Base-by-base conservation (phyloP, 2,113 vertebrate genomes). In the Phainopepla nitens region DNA sequence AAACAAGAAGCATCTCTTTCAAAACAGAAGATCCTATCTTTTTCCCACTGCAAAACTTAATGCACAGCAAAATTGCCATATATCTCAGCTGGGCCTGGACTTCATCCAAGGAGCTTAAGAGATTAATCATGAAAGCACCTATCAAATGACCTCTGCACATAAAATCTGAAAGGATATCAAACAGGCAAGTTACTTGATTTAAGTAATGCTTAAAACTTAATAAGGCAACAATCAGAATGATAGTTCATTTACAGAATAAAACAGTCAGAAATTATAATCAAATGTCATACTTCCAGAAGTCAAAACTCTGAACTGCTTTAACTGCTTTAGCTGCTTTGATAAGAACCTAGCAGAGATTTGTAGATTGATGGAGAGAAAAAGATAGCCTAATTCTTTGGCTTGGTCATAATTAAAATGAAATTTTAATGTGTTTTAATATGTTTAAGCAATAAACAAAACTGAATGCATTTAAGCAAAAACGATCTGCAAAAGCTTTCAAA, bases 211-310 rank as follows among this genome's bases (percentile, higher is more conserved):
- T 87, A 82, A 94, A 95, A 90, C 58, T 88, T 96, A 93, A 58
- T 62, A 93, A 86, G 31, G 29, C 56, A 94, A 51, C 47, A 85
- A 85, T 71, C 82, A 78, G 73, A 95, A 80, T 41, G 53, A 77
- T 20, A 95, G 72, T 60, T 69, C 35, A 76, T 75, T 95, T 90
- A 78, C 27, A 62, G 72, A 96, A 95, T 82, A 94, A 96, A 97
- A 77, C 24, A 58, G 33, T 51, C 83, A 91, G 78, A 87, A 90
- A 96, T 50, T 2, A 95, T 57, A 96, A 92, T 89, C 90, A 75
- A 94, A 94, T 84, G 56, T 53, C 25, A 36, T 77, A 79, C 23
- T 89, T 82, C 24, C 77, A 91, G 77, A 92, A 90, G 84, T 36
- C 23, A 36, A 87, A 96, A 61, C 24, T 69, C 71, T 33, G 60